phyloP scores from a whole-genome alignment of 2,888 invertebrate genomes.

The Agriopis leucophaearia region DNA sequence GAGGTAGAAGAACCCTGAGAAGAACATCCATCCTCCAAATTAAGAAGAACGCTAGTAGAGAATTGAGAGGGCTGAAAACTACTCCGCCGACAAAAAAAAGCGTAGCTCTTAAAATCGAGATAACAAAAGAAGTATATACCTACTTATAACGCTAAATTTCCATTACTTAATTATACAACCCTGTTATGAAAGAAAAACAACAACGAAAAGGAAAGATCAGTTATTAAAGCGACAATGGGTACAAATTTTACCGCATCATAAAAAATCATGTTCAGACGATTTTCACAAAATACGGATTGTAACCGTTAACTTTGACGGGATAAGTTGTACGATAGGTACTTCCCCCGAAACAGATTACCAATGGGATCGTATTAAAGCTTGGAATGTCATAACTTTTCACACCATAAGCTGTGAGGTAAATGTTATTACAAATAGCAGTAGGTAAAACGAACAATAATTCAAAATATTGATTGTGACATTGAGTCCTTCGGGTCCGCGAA shows the following conservation, averaged over 20 bases:
- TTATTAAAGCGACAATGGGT: slow-evolving; percentile 14
- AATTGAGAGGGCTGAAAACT: no score
- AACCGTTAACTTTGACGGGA: slow-evolving; percentile 5
- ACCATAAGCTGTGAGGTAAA: slow-evolving; percentile 8
- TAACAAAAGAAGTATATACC: no score
- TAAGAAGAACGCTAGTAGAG: no score
- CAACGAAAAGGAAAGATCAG: background rate
- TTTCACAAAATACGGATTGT: slow-evolving; percentile 27
- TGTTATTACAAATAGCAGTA: no score
- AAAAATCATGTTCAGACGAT: slow-evolving; percentile 27
- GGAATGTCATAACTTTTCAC: slow-evolving; percentile 15
- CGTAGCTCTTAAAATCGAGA: no score
- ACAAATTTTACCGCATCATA: slow-evolving; percentile 22
- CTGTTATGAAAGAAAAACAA: slow-evolving; percentile 6
- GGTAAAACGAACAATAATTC: no score
- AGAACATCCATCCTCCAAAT: no score
- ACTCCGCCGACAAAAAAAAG: no score
- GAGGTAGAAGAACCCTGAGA: no score
- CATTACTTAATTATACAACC: background rate
- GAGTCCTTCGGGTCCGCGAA: no score
- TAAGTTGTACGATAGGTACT: slow-evolving; percentile 36
- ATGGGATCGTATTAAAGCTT: slow-evolving; percentile 18
- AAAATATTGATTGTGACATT: no score
- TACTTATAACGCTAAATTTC: background rate
- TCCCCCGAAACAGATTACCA: slow-evolving; percentile 34